phyloP scores from a whole-genome alignment of 1,140 invertebrate genomes.

The Drosophila trapezifrons region DNA sequence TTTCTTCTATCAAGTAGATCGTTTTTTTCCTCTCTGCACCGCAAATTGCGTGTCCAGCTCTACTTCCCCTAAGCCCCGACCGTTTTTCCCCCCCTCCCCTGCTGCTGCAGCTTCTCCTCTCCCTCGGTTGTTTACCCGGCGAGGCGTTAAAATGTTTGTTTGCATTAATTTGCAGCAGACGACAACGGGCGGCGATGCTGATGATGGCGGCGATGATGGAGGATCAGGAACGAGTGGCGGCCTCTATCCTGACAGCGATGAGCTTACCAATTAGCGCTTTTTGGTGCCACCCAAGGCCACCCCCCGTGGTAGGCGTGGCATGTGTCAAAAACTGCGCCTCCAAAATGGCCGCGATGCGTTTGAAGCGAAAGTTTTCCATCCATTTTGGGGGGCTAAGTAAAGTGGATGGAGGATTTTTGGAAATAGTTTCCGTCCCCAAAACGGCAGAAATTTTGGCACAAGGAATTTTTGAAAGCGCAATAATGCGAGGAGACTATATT shows the following conservation, averaged over 20 bases:
- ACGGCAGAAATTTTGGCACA: slow-evolving; percentile 5
- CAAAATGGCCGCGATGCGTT: slow-evolving; percentile 36
- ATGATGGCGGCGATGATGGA: slow-evolving; percentile 10
- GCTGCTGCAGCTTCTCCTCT: slow-evolving; percentile 11
- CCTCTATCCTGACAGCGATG: slow-evolving; percentile 46
- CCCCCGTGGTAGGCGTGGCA: slow-evolving; percentile 39
- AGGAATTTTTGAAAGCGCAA: slow-evolving; percentile 10
- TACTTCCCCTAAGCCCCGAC: not conserved
- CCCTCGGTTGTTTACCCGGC: slow-evolving; percentile 65
- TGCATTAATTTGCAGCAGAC: slow-evolving; percentile 79
- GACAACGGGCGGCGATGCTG: slow-evolving; percentile 44
- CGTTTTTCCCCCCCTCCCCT: slow-evolving; percentile 15
- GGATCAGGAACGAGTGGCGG: slow-evolving; percentile 29
- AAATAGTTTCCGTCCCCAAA: slow-evolving; percentile 17
- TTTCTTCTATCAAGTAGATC: not conserved
- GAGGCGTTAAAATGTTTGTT: slow-evolving; percentile 82
- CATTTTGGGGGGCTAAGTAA: not conserved
- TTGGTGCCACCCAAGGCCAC: not conserved
- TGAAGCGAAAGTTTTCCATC: slow-evolving; percentile 32
- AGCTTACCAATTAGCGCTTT: slow-evolving; percentile 72
- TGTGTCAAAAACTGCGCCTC: slow-evolving; percentile 57
- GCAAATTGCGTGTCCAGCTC: slow-evolving; percentile 68
- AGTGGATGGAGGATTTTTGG: slow-evolving; percentile 13
- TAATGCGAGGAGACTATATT: slow-evolving; percentile 2
- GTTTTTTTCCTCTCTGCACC: slow-evolving; percentile 5